Evolutionary conservation across 1,140 invertebrate genomes (phyloP).

Genomic region (Drosophila hydei): DNA sequence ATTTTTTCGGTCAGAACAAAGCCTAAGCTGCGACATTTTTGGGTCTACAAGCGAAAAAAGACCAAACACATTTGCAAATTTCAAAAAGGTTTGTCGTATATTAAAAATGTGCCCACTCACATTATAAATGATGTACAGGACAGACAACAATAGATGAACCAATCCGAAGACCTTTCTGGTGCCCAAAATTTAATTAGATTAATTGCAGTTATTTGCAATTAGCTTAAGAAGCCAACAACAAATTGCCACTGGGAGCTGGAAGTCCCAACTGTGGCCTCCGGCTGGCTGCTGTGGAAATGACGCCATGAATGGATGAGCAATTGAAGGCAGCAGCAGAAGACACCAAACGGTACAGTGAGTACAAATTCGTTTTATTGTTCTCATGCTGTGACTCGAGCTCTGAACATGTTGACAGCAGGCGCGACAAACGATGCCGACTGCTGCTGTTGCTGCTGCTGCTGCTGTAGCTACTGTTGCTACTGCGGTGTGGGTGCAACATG

Average conservation of each 20-base stretch:
- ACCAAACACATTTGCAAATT: slow-evolving; percentile 7
- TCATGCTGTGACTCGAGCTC: slow-evolving; percentile 59
- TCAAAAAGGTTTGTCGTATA: slow-evolving; percentile 8
- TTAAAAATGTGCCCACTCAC: slow-evolving; percentile 8
- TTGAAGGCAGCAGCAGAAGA: slow-evolving; percentile 42
- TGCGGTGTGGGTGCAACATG: slow-evolving; percentile 57
- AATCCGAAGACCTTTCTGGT: slow-evolving; percentile 6
- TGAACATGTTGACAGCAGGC: slow-evolving; percentile 71
- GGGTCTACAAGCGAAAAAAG: slow-evolving; percentile 15
- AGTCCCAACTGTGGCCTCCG: slow-evolving; percentile 3
- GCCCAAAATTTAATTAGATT: slow-evolving; percentile 30
- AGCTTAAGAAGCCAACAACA: slow-evolving; percentile 52
- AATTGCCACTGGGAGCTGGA: slow-evolving; percentile 52
- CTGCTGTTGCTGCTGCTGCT: slow-evolving; percentile 2
- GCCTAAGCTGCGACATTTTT: slow-evolving; percentile 33
- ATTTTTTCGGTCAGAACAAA: slow-evolving; percentile 43
- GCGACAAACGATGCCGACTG: slow-evolving; percentile 43
- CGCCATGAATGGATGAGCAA: slow-evolving; percentile 70
- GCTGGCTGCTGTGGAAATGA: slow-evolving; percentile 50
- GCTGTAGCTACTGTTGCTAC: not conserved
- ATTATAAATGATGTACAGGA: slow-evolving; percentile 13
- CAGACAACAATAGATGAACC: slow-evolving; percentile 3
- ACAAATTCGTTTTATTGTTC: slow-evolving; percentile 56
- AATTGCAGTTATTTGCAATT: slow-evolving; percentile 47
- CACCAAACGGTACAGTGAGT: slow-evolving; percentile 17